phyloP scores from a whole-genome alignment of 2,888 invertebrate species.

The Watsonalla binaria region DNA sequence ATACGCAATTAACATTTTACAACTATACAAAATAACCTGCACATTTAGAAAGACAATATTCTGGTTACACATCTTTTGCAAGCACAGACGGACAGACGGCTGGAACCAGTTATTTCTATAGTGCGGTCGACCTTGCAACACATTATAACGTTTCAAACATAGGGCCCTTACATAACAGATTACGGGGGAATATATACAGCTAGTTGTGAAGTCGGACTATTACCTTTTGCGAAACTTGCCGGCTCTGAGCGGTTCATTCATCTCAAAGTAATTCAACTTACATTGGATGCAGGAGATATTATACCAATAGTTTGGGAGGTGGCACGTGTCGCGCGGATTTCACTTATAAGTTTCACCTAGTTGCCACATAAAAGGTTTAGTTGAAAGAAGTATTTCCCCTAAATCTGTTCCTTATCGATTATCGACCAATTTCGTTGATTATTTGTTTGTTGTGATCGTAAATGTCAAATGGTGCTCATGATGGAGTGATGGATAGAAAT shows the following conservation, averaged over 20 bases:
- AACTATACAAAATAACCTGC: no score
- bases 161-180: constrained; percentile 15
- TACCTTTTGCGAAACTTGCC: background rate
- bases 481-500: no score
- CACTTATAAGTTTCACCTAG: background rate
- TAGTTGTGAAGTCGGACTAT: constrained; percentile 1
- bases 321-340: background rate
- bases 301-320: no score
- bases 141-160: constrained; percentile 6
- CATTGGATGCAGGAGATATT: background rate
- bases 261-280: background rate
- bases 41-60: background rate
- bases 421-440: no score
- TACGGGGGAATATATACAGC: background rate
- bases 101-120: constrained; percentile 15
- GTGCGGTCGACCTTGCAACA: constrained; percentile 12
- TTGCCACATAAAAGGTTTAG: no score
- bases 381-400: no score
- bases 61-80: constrained; percentile 3
- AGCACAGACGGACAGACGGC: constrained; percentile 8
- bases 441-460: no score
- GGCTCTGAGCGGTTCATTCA: background rate
- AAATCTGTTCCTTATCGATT: no score
- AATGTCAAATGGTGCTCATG: no score
- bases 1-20: no score